phyloP scores from a whole-genome alignment of 2,888 invertebrate genomes.

The Spilarctia lutea region DNA sequence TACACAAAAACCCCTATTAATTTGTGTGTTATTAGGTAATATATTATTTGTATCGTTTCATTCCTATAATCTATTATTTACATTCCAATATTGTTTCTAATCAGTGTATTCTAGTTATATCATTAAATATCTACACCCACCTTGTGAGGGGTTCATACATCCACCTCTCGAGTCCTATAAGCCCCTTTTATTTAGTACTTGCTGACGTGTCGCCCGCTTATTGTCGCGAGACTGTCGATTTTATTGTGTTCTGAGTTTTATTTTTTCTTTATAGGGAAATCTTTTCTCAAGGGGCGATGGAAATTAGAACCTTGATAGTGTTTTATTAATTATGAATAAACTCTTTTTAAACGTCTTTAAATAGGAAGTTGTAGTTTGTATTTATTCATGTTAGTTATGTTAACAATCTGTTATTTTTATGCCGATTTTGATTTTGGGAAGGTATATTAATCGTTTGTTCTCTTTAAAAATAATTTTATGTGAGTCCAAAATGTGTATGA shows the following conservation, averaged over 20 bases:
- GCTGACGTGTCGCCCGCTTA: conserved; percentile 1
- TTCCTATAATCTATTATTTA: not conserved
- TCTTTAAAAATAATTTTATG: no score
- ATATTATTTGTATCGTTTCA: not conserved
- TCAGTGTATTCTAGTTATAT: conserved; percentile 2
- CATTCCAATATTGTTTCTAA: not conserved
- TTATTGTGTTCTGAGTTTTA: not conserved
- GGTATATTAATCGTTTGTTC: no score
- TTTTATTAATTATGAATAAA: not conserved
- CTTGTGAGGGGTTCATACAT: not conserved
- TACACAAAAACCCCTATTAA: not conserved
- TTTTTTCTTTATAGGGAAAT: not conserved
- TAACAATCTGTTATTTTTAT: no score
- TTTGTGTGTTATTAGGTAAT: not conserved
- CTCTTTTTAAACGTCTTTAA: not conserved
- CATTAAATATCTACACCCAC: conserved; percentile 1
- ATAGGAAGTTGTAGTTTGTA: no score
- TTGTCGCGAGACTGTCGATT: not conserved
- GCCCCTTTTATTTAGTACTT: not conserved
- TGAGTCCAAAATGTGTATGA: no score
- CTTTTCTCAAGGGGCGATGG: not conserved
- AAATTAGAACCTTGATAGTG: not conserved
- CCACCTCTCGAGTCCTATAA: not conserved
- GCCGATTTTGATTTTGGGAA: no score
- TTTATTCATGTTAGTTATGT: no score